Conservation (phyloP, 1,140 invertebrate species). For the Scaptomyza graminum region DNA sequence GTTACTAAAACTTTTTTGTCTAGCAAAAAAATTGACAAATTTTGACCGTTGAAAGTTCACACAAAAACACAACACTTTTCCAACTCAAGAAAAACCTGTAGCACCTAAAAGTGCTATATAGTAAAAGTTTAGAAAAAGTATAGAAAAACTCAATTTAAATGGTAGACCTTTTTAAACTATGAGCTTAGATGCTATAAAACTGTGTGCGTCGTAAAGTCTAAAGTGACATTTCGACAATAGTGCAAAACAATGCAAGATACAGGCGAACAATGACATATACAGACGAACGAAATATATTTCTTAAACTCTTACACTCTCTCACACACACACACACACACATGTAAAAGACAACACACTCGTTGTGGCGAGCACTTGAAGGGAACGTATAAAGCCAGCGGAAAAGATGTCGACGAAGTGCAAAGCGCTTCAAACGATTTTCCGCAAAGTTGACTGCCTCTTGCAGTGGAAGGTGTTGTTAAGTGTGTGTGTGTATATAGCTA, state of each 20-base stretch:
- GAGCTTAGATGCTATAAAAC: neutral
- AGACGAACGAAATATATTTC: conserved; percentile 15
- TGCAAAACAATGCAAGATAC: conserved; percentile 60
- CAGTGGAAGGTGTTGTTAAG: conserved; percentile 72
- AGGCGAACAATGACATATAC: conserved; percentile 21
- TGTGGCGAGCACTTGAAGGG: conserved; percentile 45
- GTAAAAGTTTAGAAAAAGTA: neutral
- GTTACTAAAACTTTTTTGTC: no score
- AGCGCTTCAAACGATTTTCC: conserved; percentile 82
- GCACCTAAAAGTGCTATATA: neutral
- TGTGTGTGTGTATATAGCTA: conserved; percentile 46
- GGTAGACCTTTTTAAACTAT: neutral
- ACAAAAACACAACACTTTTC: no score
- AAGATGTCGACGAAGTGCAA: conserved; percentile 80
- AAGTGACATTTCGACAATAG: conserved; percentile 57
- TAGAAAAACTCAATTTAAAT: neutral
- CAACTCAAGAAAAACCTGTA: no score
- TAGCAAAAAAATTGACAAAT: no score
- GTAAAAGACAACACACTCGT: neutral
- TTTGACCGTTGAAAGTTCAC: no score
- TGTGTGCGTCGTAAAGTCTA: conserved; percentile 30
- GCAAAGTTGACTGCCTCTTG: conserved; percentile 79
- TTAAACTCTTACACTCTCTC: conserved; percentile 19
- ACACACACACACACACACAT: conserved; percentile 1
- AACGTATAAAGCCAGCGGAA: conserved; percentile 51